These are phyloP conservation scores for Scomber japonicus DNA, from an alignment of 2,113 vertebrate species.

Conservation along the genomic window DNA sequence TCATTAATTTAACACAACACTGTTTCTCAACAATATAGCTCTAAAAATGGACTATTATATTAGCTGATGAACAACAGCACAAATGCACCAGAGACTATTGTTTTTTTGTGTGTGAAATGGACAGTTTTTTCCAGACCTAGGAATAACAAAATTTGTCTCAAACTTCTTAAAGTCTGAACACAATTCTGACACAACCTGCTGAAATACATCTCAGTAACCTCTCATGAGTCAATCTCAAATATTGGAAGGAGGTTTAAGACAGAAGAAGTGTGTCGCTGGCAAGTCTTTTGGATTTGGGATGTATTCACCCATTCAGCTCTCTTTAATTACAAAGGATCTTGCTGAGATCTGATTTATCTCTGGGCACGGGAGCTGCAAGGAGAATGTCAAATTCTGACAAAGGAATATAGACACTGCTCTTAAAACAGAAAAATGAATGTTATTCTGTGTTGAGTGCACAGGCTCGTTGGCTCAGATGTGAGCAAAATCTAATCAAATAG, in stretches of 20 bases:
- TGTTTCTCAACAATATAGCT: not conserved
- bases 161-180: not conserved
- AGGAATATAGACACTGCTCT: slow-evolving; percentile 72
- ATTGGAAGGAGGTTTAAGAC: slow-evolving; percentile 74
- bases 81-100: no score
- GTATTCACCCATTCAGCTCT: slow-evolving; percentile 75
- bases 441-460: slow-evolving; percentile 38
- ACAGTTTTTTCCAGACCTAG: no score
- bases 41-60: not conserved
- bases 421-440: slow-evolving; percentile 75
- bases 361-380: slow-evolving; percentile 63
- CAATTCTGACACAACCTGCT: slow-evolving; percentile 23
- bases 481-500: slow-evolving; percentile 75
- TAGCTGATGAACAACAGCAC: no score
- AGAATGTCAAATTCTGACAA: slow-evolving; percentile 70
- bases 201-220: slow-evolving; percentile 38
- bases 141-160: no score
- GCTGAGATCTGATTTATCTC: slow-evolving; percentile 78
- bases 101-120: no score
- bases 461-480: slow-evolving; percentile 68
- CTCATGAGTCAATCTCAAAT: slow-evolving; percentile 58
- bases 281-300: slow-evolving; percentile 74
- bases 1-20: not conserved
- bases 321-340: slow-evolving; percentile 78
- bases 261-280: slow-evolving; percentile 76